Base-by-base conservation (phyloP, 2,113 vertebrate species). In the Lipotes vexillifer region DNA sequence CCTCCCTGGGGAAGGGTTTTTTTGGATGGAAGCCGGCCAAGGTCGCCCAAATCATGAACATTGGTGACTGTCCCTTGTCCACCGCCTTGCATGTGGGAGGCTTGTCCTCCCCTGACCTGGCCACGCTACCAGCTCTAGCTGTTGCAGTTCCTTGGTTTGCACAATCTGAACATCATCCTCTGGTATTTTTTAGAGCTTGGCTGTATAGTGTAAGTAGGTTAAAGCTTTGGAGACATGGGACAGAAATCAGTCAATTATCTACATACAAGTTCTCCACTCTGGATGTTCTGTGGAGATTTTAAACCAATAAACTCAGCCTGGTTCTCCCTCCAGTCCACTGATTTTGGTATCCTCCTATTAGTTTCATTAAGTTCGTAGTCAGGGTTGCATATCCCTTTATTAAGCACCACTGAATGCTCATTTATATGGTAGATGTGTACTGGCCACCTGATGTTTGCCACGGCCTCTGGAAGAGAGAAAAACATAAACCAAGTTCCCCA, bases 71-170 rank as follows among this genome's bases (percentile, higher is more conserved):
- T 9, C 52, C 72, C 41, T 83, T 18, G 29, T 2, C 9, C 59
- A 12, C 23, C 44, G n/a, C 20, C 12, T 18, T 59, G 23, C 9
- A 9, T 0, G 2, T 44, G 55, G 59, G 44, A 33, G 33, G 66
- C 8, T 68, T 12, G 57, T 46, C 65, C 1, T 3, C 46, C 44
- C 49, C 44, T 23, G 21, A 8, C 4, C 1, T 29, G 52, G 81
- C 33, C 14, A 31, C 1, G 9, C 21, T 0, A 0, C 68, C 36
- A n/a, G 29, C 17, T 82, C 5, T 12, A 23, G 29, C 17, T 14
- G 27, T 23, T 7, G 25, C 52, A 7, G 1, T 74, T 72, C 11
- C 20, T 86, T 57, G 49, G 12, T 21, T 82, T 86, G 21, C 59
- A 52, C 41, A 27, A 41, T 13, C 55, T 2, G 25, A 21, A 44